phyloP scores from a whole-genome alignment of 2,113 vertebrate genomes.

The Catharus fuscescens region DNA sequence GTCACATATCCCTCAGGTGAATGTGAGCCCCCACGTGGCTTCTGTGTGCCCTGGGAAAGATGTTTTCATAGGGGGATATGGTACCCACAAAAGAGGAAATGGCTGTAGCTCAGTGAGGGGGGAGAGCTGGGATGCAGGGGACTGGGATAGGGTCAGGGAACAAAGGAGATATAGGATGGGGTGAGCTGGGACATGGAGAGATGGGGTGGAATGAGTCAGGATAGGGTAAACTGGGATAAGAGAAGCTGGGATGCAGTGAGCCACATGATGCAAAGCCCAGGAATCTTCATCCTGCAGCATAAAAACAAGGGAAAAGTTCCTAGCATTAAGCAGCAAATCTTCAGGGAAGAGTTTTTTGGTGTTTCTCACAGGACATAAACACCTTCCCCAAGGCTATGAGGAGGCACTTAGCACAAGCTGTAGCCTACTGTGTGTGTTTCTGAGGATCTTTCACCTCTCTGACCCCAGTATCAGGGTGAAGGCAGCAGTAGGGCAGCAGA shows the following conservation, averaged over 20 bases:
- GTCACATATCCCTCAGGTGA: not conserved
- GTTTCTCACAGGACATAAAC: not conserved
- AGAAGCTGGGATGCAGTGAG: not conserved
- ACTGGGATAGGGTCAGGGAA: not conserved
- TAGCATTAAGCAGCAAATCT: not conserved
- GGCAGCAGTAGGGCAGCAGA: not conserved
- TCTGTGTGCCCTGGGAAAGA: not conserved
- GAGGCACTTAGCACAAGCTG: not conserved
- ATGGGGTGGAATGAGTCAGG: not conserved
- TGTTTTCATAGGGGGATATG: not conserved
- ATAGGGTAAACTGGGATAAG: not conserved
- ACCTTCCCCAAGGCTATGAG: not conserved
- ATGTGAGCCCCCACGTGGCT: not conserved
- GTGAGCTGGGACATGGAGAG: not conserved
- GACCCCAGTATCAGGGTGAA: not conserved
- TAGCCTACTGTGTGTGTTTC: rapidly evolving
- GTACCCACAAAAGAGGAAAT: not conserved
- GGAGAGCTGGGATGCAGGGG: not conserved
- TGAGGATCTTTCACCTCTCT: not conserved
- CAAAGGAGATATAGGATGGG: not conserved
- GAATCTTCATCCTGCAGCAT: not conserved
- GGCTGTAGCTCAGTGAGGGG: not conserved
- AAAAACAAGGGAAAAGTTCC: not conserved
- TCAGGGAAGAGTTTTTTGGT: not conserved
- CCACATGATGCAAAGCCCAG: not conserved